These are phyloP conservation scores for Lepus americanus DNA, from an alignment of 2,113 vertebrate species.

Conservation along the genomic window DNA sequence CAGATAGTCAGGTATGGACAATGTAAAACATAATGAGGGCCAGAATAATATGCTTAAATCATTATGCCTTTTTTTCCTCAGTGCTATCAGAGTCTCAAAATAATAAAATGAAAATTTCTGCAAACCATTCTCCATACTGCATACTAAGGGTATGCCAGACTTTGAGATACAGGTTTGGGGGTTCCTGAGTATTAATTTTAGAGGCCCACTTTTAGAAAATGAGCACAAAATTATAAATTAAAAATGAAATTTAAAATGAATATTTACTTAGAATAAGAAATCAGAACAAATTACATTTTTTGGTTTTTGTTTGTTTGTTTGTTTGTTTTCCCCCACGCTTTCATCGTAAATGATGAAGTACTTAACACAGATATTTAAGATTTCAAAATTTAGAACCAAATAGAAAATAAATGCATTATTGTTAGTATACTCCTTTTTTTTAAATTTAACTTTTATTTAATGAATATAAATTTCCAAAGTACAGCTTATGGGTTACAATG, in stretches of 20 bases:
- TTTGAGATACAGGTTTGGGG: neutral
- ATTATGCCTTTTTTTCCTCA: neutral
- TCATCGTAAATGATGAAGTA: constrained; percentile 46
- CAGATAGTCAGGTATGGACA: neutral
- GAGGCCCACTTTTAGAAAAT: neutral
- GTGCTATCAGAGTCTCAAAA: neutral
- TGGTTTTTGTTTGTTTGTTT: too few relatives aligned
- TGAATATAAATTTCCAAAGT: too few relatives aligned
- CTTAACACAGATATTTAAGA: neutral
- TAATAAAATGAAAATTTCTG: neutral
- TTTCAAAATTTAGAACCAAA: constrained; percentile 44
- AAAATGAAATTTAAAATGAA: neutral
- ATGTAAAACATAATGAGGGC: neutral
- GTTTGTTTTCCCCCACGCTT: neutral
- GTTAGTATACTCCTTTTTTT: neutral
- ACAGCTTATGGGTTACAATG: too few relatives aligned
- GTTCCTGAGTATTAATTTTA: neutral
- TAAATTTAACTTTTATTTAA: too few relatives aligned
- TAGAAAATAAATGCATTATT: constrained; percentile 28
- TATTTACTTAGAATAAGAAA: neutral
- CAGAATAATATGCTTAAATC: neutral
- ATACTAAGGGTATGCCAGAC: neutral
- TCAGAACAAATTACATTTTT: neutral
- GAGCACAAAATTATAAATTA: neutral
- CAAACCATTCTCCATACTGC: neutral